Conservation (phyloP, 2,888 invertebrate genomes). For the Serrognathus titanus region DNA sequence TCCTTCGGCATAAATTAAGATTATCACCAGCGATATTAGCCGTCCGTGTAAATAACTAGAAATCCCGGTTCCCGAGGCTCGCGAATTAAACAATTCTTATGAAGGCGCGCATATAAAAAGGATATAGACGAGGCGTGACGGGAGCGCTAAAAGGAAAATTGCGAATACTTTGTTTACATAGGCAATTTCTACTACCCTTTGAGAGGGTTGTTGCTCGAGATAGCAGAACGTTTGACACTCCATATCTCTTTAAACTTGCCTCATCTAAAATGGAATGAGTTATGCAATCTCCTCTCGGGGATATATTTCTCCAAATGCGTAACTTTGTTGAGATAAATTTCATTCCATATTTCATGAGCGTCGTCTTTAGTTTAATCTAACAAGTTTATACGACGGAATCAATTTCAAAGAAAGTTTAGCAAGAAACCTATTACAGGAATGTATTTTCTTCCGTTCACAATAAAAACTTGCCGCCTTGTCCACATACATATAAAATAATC, state of each 20-base stretch:
- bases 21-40: background rate
- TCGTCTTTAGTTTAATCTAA: too few relatives aligned
- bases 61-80: background rate
- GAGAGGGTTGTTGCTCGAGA: background rate
- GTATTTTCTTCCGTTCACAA: too few relatives aligned
- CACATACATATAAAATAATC: too few relatives aligned
- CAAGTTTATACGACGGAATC: too few relatives aligned
- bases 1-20: background rate
- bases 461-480: too few relatives aligned
- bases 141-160: slow-evolving; percentile 6
- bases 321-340: background rate
- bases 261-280: slow-evolving; percentile 1
- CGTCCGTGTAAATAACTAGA: background rate
- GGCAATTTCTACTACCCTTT: slow-evolving; percentile 2
- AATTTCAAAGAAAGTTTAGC: too few relatives aligned
- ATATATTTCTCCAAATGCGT: background rate
- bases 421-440: too few relatives aligned
- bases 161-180: slow-evolving; percentile 12
- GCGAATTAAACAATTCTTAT: background rate
- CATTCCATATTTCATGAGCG: background rate
- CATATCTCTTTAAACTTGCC: background rate
- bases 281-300: background rate
- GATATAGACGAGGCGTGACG: slow-evolving; percentile 1
- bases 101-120: slow-evolving; percentile 4
- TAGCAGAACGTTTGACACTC: background rate